These are phyloP conservation scores for Sinocyclocheilus anophthalmus DNA, from an alignment of 2,113 vertebrate species.

Conservation along the genomic window DNA sequence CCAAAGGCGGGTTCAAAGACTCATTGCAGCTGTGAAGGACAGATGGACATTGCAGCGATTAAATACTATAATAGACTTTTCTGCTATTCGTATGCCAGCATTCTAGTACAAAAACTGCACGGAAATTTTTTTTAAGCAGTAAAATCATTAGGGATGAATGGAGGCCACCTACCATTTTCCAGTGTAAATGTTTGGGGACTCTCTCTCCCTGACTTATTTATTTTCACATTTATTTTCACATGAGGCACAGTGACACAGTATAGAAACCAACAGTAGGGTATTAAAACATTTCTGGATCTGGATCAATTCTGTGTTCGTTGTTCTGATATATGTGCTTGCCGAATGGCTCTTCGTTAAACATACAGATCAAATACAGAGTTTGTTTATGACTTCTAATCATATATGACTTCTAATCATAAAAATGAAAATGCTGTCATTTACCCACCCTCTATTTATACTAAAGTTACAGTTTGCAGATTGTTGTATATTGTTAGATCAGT, in stretches of 20 bases:
- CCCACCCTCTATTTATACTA: background rate
- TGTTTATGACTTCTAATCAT: background rate
- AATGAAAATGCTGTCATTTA: too few species aligned
- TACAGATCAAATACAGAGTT: background rate
- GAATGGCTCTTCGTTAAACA: background rate
- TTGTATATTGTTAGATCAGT: constrained; percentile 3
- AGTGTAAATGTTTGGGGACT: constrained; percentile 6
- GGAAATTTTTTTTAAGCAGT: background rate
- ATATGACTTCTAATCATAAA: background rate
- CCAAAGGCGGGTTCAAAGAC: constrained; percentile 46
- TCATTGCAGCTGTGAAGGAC: constrained; percentile 13
- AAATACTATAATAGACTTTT: background rate
- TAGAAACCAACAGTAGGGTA: background rate
- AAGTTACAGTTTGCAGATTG: background rate
- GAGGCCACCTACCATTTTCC: constrained; percentile 1
- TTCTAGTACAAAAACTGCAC: background rate
- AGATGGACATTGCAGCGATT: background rate
- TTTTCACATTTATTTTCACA: background rate
- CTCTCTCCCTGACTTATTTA: background rate
- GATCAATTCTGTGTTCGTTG: background rate
- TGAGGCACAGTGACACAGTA: background rate
- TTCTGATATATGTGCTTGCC: background rate
- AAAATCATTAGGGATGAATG: background rate
- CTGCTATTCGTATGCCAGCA: background rate
- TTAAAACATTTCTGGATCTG: background rate